A percentile compares a stretch with the other conserved stretches of the same genome.
phyloP scores from a whole-genome alignment of 2,113 vertebrate species.

The Syngnathus floridae region DNA sequence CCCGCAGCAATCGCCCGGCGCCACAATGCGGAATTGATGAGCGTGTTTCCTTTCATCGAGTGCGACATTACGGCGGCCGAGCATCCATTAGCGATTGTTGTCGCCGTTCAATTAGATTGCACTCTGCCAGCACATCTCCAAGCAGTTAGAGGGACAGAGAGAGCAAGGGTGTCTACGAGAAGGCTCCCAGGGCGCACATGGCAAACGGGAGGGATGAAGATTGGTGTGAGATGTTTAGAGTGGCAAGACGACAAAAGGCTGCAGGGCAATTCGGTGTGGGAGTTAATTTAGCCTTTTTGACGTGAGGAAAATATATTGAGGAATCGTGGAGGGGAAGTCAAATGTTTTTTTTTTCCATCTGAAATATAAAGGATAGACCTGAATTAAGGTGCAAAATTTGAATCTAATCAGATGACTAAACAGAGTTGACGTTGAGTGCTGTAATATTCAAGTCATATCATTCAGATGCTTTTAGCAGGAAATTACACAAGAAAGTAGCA shows the following conservation, averaged over 20 bases:
- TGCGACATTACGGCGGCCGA: conserved; percentile 61
- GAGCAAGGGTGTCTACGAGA: conserved; percentile 42
- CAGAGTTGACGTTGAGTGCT: background rate
- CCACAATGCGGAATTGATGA: conserved; percentile 70
- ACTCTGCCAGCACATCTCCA: conserved; percentile 48
- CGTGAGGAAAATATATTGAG: background rate
- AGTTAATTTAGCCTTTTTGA: background rate
- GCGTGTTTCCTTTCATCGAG: conserved; percentile 68
- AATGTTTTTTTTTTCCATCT: conserved; percentile 11
- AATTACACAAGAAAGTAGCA: background rate
- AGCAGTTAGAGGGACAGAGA: conserved; percentile 56
- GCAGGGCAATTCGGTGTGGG: background rate
- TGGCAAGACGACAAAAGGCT: conserved; percentile 37
- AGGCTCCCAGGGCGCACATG: conserved; percentile 48
- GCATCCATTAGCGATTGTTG: conserved; percentile 71
- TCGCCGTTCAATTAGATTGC: conserved; percentile 68
- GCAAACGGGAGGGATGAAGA: conserved; percentile 54
- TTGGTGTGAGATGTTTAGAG: conserved; percentile 49
- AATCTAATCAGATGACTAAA: background rate
- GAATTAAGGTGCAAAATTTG: background rate
- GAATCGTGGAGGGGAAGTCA: conserved; percentile 26
- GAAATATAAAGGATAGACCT: conserved; percentile 28
- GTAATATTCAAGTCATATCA: background rate
- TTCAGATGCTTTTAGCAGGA: background rate
- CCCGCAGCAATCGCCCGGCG: conserved; percentile 56